These are phyloP conservation scores for Clepsis dumicolana DNA, from an alignment of 2,888 invertebrate genomes.

Conservation along the genomic window DNA sequence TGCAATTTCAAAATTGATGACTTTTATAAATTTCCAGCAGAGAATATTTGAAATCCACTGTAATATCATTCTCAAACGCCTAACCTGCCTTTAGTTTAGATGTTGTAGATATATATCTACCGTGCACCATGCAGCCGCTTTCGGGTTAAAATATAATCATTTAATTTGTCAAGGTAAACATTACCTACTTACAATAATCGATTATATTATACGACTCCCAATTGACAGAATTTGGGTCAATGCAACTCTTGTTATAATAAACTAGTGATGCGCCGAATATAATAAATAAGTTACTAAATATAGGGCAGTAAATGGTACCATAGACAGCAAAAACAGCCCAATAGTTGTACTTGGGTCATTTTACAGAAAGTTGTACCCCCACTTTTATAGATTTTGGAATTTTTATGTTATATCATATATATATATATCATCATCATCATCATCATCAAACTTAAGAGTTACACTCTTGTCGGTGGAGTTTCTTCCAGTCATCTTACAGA, in stretches of 20 bases:
- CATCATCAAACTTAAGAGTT: too few species aligned
- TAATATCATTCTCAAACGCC: constrained; percentile 15
- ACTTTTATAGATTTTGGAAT: too few species aligned
- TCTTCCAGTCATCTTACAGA: too few species aligned
- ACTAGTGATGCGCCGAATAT: not conserved
- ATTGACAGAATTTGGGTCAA: not conserved
- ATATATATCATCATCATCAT: too few species aligned
- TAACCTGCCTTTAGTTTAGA: constrained; percentile 10
- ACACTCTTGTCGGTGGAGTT: too few species aligned
- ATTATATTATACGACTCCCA: constrained; percentile 13
- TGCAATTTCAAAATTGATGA: constrained; percentile 36
- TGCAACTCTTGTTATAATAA: constrained; percentile 1
- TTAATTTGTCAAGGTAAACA: not conserved
- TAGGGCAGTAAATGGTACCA: too few species aligned
- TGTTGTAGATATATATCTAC: constrained; percentile 2
- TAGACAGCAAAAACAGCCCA: too few species aligned
- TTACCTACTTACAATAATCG: constrained; percentile 26
- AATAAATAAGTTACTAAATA: not conserved
- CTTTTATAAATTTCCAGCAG: constrained; percentile 18
- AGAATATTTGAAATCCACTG: constrained; percentile 37
- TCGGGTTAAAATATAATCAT: not conserved
- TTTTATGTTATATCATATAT: too few species aligned
- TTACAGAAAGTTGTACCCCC: too few species aligned
- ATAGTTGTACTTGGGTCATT: too few species aligned
- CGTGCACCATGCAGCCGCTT: not conserved